Evolutionary conservation across 2,888 invertebrate species (phyloP), one percentile per base, ranked within the genome.

Genomic region (Heteromyza rotundicornis): DNA sequence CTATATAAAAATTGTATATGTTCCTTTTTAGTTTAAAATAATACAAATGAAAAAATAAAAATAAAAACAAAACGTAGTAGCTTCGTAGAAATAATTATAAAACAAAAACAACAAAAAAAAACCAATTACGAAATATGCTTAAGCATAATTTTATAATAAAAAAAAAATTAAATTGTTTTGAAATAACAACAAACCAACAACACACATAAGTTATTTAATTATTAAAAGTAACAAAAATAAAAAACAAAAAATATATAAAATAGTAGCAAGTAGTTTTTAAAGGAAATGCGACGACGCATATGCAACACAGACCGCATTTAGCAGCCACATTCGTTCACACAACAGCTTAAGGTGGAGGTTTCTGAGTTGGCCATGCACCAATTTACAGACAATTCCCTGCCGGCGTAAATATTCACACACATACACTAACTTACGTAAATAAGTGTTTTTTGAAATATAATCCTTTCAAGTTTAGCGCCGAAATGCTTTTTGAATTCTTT

Each of bases 1-100:
- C 23, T 23, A n/a, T 49, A 59, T 57, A 69, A 69, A 67, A 69
- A 59, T 36, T 74, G 68, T 72, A 76, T 75, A 76, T 75, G 78
- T 78, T 78, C 76, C 78, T 77, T 77, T 76, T 75, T 72, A 73
- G 70, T 78, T 75, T 70, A 78, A 72, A 55, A 51, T 17, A 23
- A 44, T 20, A 40, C 2, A 56, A 10, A 20, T 68, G 68, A 63
- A 68, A 69, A 54, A 54, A 7, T 17, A 47, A n/a, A 74, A 68
- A 60, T 62, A 53, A 69, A 68, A 68, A 68, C 60, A 56, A 70
- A 52, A 61, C 52, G 71, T 72, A 75, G 77, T 68, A 72, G 77
- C 76, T 77, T 76, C 66, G 68, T 72, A 77, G 75, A 70, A 67
- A 66, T 64, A 56, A 40, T 56, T 53, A 47, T 57, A 49, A 47